A percentile compares a stretch with the other conserved stretches of the same genome.
phyloP scores from a whole-genome alignment of 2,113 vertebrate species.

The Gorilla gorilla region DNA sequence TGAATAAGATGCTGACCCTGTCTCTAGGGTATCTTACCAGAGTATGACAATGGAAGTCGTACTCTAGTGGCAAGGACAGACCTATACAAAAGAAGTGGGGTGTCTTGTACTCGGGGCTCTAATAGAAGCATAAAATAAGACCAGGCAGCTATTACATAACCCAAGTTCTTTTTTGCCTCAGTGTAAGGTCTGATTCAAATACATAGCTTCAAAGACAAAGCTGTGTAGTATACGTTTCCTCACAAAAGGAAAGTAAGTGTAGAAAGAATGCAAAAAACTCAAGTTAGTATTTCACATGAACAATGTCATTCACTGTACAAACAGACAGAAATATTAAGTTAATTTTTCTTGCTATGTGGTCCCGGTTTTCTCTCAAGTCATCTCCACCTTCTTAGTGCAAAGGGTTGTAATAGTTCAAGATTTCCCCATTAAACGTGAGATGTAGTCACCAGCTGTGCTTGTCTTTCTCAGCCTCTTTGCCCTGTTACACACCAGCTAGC shows the following conservation, averaged over 20 bases:
- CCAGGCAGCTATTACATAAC: not conserved
- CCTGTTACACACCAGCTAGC: constrained; percentile 37
- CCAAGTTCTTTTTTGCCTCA: not conserved
- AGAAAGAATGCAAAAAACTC: not conserved
- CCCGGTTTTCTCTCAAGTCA: constrained; percentile 18
- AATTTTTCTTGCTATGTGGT: not conserved
- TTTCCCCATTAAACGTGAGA: constrained; percentile 51
- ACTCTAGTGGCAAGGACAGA: not conserved
- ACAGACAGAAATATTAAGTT: not conserved
- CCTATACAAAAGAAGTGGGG: not conserved
- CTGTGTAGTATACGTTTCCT: not conserved
- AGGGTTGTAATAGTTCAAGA: not conserved
- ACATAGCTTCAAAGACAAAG: not conserved
- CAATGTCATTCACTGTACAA: not conserved
- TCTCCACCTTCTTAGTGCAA: not conserved
- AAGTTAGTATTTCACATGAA: not conserved
- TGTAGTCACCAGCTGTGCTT: not conserved
- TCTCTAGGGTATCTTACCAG: not conserved
- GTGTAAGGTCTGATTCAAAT: not conserved
- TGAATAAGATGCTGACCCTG: not conserved
- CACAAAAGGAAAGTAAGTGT: not conserved
- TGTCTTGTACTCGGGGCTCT: not conserved
- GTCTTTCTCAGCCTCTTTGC: constrained; percentile 14
- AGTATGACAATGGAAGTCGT: not conserved
- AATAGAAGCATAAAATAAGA: not conserved